Base-by-base conservation (phyloP, 2,888 invertebrate genomes). In the Eilema sororculum region DNA sequence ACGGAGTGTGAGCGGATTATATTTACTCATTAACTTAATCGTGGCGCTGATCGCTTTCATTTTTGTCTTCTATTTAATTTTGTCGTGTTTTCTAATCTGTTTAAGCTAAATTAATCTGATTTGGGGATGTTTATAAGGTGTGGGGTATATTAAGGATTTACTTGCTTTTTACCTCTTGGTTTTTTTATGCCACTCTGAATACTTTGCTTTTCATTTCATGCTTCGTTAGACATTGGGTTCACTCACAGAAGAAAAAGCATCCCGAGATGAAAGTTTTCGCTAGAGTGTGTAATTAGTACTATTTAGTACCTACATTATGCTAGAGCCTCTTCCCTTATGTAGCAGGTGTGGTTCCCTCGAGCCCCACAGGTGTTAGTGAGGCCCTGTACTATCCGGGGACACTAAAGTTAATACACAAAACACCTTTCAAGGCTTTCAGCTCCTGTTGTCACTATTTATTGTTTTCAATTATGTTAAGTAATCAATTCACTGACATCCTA, bases 21-120 rank as follows among this genome's bases (percentile, higher is more conserved):
- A 84, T 84, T 86, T 82, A 83, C 85, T 86, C 85, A 87, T 87
- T 85, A 86, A 82, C 77, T 82, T 84, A 86, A 86, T 84, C 84
- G 84, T 81, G 77, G 78, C 69, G 74, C 83, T 85, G 83, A 87
- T 83, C 84, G 85, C 80, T 86, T 88, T 77, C 69, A 79, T 77
- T 81, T 82, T 79, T 77, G 75, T 75, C 69, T 77, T 72, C 61
- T 77, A 67, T 79, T 79, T 86, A 87, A 87, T 87, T 88, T 87
- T 79, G 84, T 83, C 83, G 75, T 79, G 78, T 81, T 82, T 84
- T 68, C 72, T 73, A 76, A 81, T 80, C 81, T 78, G 76, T 59
- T 72, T 78, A 78, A 83, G 72, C 82, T 58, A 66, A 68, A 79
- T 75, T 77, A 79, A 77, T 81, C 72, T 63, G 67, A 66, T 68